A percentile compares a stretch with the other conserved stretches of the same genome.
phyloP scores from a whole-genome alignment of 2,113 vertebrate genomes.

The Chionomys nivalis region DNA sequence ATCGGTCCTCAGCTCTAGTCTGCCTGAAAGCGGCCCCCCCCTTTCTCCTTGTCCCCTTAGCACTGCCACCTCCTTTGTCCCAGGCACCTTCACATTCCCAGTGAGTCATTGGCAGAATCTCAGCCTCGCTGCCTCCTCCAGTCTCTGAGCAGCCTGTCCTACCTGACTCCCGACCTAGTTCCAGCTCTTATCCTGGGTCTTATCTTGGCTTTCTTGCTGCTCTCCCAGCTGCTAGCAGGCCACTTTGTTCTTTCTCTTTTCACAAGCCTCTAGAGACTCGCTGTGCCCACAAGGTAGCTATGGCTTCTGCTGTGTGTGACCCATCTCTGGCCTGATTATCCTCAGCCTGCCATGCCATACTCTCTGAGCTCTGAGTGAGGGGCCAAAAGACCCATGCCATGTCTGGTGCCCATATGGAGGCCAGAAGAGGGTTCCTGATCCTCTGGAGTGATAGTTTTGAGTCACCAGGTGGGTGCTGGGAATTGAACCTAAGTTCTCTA shows the following conservation, averaged over 20 bases:
- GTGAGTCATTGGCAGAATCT: not conserved
- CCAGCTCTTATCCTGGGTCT: not conserved
- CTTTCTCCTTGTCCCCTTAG: not conserved
- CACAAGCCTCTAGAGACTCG: not conserved
- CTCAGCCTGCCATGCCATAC: not conserved
- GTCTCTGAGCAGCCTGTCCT: not conserved
- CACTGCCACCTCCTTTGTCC: not conserved
- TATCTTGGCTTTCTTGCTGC: constrained; percentile 14
- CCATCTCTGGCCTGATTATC: not conserved
- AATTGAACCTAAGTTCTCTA: not conserved
- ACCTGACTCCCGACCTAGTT: constrained; percentile 30
- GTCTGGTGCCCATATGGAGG: not conserved
- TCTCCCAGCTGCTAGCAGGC: not conserved
- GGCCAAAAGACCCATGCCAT: not conserved
- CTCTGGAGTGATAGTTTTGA: not conserved
- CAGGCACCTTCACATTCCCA: not conserved
- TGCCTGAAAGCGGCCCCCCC: not conserved
- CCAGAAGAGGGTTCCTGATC: not conserved
- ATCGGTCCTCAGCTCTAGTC: not conserved
- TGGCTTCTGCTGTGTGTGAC: not conserved
- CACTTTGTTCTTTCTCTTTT: not conserved
- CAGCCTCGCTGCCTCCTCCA: not conserved
- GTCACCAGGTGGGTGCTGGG: not conserved
- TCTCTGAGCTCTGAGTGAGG: not conserved
- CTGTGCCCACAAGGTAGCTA: not conserved